Percentiles rank a stretch among this genome's conserved stretches.
phyloP scores from a whole-genome alignment of 2,888 invertebrate genomes.

The Itoplectis maculator region DNA sequence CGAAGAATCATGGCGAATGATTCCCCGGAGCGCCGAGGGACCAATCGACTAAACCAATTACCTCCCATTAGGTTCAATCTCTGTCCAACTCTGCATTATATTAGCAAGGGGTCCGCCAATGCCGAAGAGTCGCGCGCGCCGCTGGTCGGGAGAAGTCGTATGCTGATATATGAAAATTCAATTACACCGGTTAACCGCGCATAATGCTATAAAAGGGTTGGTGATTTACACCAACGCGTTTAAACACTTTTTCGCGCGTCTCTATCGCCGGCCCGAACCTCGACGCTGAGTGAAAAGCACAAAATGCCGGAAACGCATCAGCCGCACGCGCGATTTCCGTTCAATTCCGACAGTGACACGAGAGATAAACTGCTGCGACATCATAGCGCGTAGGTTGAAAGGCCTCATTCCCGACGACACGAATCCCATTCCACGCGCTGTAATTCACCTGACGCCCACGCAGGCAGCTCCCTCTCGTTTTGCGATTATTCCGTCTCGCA shows the following conservation, averaged over 20 bases:
- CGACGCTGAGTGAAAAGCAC: slow-evolving; percentile 1
- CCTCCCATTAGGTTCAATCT: slow-evolving; percentile 64
- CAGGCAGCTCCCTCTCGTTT: background rate
- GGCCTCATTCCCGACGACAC: slow-evolving; percentile 7
- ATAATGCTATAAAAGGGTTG: slow-evolving; percentile 72
- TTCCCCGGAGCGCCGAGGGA: background rate
- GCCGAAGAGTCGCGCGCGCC: slow-evolving; percentile 7
- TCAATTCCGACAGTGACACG: background rate
- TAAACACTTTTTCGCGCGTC: slow-evolving; percentile 56
- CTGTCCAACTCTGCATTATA: slow-evolving; percentile 63
- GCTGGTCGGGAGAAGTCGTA: slow-evolving; percentile 62
- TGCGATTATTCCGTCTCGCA: background rate
- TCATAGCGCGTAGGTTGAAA: slow-evolving; percentile 2
- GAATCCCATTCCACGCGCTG: slow-evolving; percentile 18
- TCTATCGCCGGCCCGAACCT: background rate
- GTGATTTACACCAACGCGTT: slow-evolving; percentile 68
- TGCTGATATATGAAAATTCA: slow-evolving; percentile 74
- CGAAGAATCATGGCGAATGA: background rate
- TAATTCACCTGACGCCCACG: slow-evolving; percentile 1
- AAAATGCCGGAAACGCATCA: background rate
- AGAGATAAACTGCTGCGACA: slow-evolving; percentile 36
- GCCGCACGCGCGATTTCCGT: background rate
- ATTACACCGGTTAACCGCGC: slow-evolving; percentile 71
- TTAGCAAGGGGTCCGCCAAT: slow-evolving; percentile 20
- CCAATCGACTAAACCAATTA: slow-evolving; percentile 62